These are phyloP conservation scores for Microctenopoma lineatum DNA, from an alignment of 2,797 vertebrate genomes.

Conservation along the genomic window DNA sequence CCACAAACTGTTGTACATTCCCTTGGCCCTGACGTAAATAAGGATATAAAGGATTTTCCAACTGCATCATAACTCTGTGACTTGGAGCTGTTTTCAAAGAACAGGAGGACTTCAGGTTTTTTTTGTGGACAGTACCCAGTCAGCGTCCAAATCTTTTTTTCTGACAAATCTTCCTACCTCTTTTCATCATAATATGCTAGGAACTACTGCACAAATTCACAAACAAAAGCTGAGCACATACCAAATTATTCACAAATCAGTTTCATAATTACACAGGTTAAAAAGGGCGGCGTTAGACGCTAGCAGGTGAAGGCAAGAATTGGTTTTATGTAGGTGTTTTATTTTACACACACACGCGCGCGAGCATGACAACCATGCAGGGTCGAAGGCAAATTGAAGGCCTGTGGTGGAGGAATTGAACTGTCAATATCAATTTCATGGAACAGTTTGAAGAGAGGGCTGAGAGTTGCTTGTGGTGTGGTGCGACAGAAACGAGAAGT, in stretches of 20 bases:
- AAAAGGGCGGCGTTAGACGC: background rate
- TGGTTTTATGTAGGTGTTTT: background rate
- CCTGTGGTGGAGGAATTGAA: conserved; percentile 56
- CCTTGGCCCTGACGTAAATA: background rate
- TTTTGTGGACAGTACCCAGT: conserved; percentile 15
- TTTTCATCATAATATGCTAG: background rate
- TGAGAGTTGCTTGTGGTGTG: conserved; percentile 17
- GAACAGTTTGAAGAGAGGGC: conserved; percentile 34
- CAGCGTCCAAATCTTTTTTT: conserved; percentile 16
- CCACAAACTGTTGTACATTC: conserved; percentile 4
- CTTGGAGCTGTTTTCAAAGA: conserved; percentile 37
- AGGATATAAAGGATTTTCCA: background rate
- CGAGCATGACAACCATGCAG: conserved; percentile 20
- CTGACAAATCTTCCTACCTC: conserved; percentile 34
- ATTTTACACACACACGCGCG: conserved; percentile 6
- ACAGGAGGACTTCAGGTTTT: conserved; percentile 22
- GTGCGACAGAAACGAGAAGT: conserved; percentile 37
- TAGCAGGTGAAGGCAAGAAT: background rate
- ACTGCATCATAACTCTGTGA: background rate
- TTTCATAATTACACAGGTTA: conserved; percentile 12
- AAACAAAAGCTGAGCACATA: conserved; percentile 2
- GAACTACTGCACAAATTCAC: background rate
- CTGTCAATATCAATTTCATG: conserved; percentile 64
- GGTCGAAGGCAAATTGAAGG: conserved; percentile 58
- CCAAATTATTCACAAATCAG: conserved; percentile 14